A percentile compares a stretch with the other conserved stretches of the same genome.
Conservation (phyloP, 2,797 vertebrate genomes). For the Masticophis lateralis region DNA sequence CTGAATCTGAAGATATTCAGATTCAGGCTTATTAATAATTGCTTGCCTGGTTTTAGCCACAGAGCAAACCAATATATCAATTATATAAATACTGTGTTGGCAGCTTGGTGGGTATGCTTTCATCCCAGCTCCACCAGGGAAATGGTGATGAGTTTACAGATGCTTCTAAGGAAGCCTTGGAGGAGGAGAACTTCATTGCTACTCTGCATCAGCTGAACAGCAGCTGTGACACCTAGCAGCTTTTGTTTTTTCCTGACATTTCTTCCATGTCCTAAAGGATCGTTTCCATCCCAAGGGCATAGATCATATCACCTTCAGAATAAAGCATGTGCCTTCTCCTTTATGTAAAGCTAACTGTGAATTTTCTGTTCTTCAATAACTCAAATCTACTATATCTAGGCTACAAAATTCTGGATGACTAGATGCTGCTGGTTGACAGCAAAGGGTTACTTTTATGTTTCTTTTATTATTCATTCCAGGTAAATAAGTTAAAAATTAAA, state of each 20-base stretch:
- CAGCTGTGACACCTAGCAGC: background rate
- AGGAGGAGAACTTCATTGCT: background rate
- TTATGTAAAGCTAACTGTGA: background rate
- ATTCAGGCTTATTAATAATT: conserved; percentile 14
- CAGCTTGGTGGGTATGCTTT: conserved; percentile 21
- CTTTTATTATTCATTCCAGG: background rate
- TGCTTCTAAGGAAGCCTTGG: background rate
- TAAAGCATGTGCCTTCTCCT: background rate
- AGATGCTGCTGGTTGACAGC: background rate
- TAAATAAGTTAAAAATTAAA: background rate
- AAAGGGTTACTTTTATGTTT: background rate
- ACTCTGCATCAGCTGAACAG: background rate
- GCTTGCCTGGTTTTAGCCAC: background rate
- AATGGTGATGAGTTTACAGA: conserved; percentile 7
- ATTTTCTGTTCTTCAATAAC: conserved; percentile 5
- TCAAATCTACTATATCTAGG: background rate
- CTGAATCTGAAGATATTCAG: background rate
- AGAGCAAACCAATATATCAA: conserved; percentile 20
- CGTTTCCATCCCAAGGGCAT: background rate
- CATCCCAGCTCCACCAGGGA: background rate
- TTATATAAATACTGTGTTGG: conserved; percentile 20
- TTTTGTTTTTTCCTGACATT: conserved; percentile 3
- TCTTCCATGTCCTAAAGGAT: conserved; percentile 11
- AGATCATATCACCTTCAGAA: conserved; percentile 3
- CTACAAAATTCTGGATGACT: background rate